Evolutionary conservation across 2,113 vertebrate species (phyloP), one percentile per base, ranked within the genome.

Genomic region (Dasyprocta punctata): DNA sequence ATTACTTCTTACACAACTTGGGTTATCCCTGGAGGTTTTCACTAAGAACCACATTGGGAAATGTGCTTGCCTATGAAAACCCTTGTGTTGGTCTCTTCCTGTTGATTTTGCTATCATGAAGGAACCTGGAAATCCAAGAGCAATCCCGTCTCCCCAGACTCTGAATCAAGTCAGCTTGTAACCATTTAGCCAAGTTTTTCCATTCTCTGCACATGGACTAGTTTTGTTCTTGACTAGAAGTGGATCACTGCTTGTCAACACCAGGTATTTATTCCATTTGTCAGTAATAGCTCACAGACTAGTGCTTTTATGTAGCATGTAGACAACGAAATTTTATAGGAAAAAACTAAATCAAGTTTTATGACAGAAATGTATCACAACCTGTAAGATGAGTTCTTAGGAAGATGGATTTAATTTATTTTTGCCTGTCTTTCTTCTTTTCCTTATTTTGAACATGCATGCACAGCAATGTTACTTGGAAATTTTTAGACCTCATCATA

Each of bases 331-430:
- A 44, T 9, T 38, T 30, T 12, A 5, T 17, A 3, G 19, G 28
- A 78, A 93, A 95, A 80, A 84, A 1, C 0, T 47, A 20, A 73
- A 63, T 26, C 6, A 22, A 91, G 41, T 81, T 88, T 58, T 58
- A 88, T 4, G 28, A 22, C 36, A 81, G 36, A 78, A 93, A 89
- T 61, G 81, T 86, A 61, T 67, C 49, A 24, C 28, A 49, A 41
- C 61, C 0, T 77, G 30, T 67, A 65, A 89, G 83, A 41, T 94
- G 47, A 92, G 63, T 97, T 95, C 30, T 81, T 89, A 87, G 2
- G 65, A 92, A 44, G 9, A 33, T 20, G 73, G n/a, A 13, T 82
- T 77, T 77, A 63, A 54, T 38, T 81, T 65, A 41, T 17, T 83
- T 67, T 78, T 26, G 0, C 6, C 19, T 89, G 33, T 20, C 88